Conservation (phyloP, 2,113 vertebrate species). For the Nicator chloris region DNA sequence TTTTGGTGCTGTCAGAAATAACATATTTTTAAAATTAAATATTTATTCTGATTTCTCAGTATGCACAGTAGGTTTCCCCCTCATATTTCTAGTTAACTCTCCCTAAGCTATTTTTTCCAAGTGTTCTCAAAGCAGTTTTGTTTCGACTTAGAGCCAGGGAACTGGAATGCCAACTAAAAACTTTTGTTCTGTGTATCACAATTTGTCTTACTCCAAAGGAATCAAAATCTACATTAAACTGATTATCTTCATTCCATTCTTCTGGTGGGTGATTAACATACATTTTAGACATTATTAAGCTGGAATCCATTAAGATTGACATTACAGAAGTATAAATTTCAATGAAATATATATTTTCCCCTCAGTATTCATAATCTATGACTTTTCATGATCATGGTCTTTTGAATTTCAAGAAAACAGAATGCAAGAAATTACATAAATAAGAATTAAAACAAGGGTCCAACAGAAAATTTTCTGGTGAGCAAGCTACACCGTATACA, state of each 20-base stretch:
- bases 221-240: not conserved
- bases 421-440: not conserved
- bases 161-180: not conserved
- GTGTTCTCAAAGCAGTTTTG: not conserved
- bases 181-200: not conserved
- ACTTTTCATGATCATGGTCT: not conserved
- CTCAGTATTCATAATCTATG: not conserved
- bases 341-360: not conserved
- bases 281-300: not conserved
- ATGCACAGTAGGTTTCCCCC: not conserved
- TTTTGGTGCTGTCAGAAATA: not conserved
- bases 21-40: not conserved
- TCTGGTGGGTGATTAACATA: not conserved
- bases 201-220: not conserved
- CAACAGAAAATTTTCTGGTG: not conserved
- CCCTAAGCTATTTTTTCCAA: not conserved
- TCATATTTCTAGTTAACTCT: not conserved
- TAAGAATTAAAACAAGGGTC: not conserved
- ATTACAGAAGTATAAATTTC: not conserved
- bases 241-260: not conserved
- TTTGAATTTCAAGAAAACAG: not conserved
- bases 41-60: not conserved
- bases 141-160: not conserved
- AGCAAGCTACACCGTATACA: fast-evolving
- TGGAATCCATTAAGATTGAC: not conserved